phyloP scores from a whole-genome alignment of 2,797 vertebrate genomes.

The Parauchenoglanis ngamensis region DNA sequence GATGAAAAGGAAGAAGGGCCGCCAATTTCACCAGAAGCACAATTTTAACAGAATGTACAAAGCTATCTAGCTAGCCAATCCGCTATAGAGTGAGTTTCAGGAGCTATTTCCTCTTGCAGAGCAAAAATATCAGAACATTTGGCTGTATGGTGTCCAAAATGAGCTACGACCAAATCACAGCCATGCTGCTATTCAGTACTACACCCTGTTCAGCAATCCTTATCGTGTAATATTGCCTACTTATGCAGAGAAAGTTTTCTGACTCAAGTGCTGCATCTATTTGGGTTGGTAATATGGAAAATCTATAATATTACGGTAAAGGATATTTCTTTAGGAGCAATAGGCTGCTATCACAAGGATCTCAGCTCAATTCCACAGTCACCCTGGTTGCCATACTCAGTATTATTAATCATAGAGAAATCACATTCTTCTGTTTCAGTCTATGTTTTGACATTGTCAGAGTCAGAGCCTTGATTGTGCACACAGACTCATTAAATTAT shows the following conservation, averaged over 20 bases:
- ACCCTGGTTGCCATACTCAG: not conserved
- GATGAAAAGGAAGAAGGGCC: no score
- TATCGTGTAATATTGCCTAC: no score
- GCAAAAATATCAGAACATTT: no score
- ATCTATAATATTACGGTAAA: not conserved
- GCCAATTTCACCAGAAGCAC: no score
- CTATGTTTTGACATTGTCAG: not conserved
- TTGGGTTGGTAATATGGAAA: not conserved
- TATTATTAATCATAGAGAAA: no score
- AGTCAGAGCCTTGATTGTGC: not conserved
- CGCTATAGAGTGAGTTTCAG: no score
- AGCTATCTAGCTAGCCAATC: no score
- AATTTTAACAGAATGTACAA: no score
- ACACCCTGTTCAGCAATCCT: no score
- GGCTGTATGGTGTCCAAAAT: no score
- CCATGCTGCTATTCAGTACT: no score
- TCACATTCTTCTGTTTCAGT: not conserved
- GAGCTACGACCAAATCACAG: not conserved
- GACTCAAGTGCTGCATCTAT: not conserved
- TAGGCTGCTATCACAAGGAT: not conserved
- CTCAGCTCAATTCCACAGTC: not conserved
- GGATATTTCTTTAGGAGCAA: not conserved
- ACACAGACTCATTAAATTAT: conserved; percentile 2
- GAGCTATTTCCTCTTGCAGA: no score
- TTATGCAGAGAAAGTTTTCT: not conserved